Evolutionary conservation across 35 echinoderm and acorn worm species (phyloP).

Genomic region (Holothuria glaberrima): DNA sequence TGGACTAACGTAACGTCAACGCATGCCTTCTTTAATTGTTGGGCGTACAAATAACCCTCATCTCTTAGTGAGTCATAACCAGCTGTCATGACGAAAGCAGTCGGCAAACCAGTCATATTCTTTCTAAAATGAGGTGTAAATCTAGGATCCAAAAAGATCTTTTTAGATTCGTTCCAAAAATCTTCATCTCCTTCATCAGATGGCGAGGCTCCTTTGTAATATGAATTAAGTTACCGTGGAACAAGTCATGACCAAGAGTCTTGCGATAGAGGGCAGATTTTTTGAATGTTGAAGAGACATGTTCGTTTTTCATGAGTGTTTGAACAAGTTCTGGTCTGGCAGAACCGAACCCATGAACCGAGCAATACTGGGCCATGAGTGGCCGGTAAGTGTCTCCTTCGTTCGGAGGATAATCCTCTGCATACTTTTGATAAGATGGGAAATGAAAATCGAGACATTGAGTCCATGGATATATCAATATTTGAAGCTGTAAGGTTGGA

Average conservation of each 20-base stretch:
- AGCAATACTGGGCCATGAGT: background rate
- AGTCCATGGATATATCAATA: too few species aligned
- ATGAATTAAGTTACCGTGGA: background rate
- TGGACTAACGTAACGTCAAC: background rate
- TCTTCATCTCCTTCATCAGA: conserved; percentile 22
- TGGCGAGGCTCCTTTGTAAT: conserved; percentile 14
- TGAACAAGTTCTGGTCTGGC: background rate
- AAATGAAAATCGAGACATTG: conserved; percentile 43
- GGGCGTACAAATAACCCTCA: conserved; percentile 1
- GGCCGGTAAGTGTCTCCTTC: background rate
- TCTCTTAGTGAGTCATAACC: background rate
- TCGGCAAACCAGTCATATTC: conserved; percentile 41
- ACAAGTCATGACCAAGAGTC: conserved; percentile 2
- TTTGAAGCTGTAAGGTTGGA: conserved; percentile 58
- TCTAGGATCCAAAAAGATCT: conserved; percentile 1
- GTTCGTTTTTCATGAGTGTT: background rate
- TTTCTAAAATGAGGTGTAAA: too few species aligned
- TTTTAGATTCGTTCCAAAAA: background rate
- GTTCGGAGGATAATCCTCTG: background rate
- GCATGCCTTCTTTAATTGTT: too few species aligned
- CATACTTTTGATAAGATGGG: conserved; percentile 48
- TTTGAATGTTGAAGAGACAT: background rate
- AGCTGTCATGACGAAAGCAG: conserved; percentile 16
- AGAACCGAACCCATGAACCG: background rate
- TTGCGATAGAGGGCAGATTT: background rate